Conservation (phyloP, 1,140 invertebrate species). For the Diorhabda carinulata region DNA sequence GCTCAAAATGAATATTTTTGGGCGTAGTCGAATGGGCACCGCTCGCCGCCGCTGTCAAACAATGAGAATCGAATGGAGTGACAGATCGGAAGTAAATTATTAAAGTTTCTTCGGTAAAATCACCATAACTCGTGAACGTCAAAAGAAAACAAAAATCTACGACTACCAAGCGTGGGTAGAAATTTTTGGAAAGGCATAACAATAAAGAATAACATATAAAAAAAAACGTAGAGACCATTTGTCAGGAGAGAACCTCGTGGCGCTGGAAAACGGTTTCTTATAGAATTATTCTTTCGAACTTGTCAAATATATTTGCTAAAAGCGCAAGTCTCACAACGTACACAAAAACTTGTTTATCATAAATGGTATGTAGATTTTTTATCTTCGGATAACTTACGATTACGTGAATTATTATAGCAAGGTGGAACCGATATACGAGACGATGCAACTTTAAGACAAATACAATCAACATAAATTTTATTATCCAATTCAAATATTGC, state of each 20-base stretch:
- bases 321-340: constrained; percentile 13
- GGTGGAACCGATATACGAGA: neutral
- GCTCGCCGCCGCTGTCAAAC: too few relatives aligned
- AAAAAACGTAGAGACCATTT: constrained; percentile 14
- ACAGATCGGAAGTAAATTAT: too few relatives aligned
- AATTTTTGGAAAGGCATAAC: too few relatives aligned
- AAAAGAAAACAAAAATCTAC: too few relatives aligned
- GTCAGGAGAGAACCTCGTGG: constrained; percentile 6
- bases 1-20: too few relatives aligned
- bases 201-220: neutral
- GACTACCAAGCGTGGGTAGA: too few relatives aligned
- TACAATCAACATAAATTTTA: too few relatives aligned
- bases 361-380: constrained; percentile 19
- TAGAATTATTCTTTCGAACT: constrained; percentile 17
- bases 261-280: constrained; percentile 3
- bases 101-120: too few relatives aligned
- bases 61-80: too few relatives aligned
- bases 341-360: constrained; percentile 23
- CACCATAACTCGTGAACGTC: too few relatives aligned
- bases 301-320: constrained; percentile 23
- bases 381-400: constrained; percentile 1
- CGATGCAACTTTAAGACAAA: neutral
- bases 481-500: too few relatives aligned
- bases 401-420: neutral
- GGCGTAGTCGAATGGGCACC: too few relatives aligned